Evolutionary conservation across 1,140 invertebrate genomes (phyloP), one percentile per base, ranked within the genome.

Genomic region (Saccostrea echinata): DNA sequence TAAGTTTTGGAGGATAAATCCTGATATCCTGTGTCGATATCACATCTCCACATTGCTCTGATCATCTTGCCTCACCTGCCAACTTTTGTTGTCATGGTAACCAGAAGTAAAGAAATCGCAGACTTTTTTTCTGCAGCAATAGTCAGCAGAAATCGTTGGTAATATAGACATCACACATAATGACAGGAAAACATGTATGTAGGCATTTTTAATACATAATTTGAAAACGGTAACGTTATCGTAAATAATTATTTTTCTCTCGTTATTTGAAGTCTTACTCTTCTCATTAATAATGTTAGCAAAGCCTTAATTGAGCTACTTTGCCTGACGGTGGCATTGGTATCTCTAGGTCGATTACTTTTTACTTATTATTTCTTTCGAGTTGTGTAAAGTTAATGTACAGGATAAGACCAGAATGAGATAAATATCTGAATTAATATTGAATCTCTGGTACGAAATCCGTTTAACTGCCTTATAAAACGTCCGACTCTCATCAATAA

Each of bases 21-120:
- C 68, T 27, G 68, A 30, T 76, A 76, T 76, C 68, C 68, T 30
- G 68, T 76, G 68, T 76, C 68, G 68, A 76, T 76, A 76, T 76
- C 68, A 76, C 16, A 76, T 76, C 68, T 76, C 68, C 68, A 76
- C 68, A 76, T 76, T 76, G 68, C 68, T 76, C 68, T 76, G 27
- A 76, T 76, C 68, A 76, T 76, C 68, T 30, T 76, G 68, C 68
- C 68, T 76, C 68, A 76, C 68, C 68, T 76, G 68, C 68, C 68
- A 76, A 76, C 27, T 76, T 76, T 35, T 76, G 68, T 76, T 76
- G 68, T 33, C 68, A 33, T 76, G 68, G 68, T 16, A 76, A 76
- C 68, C 24, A 76, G 68, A 76, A 76, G 68, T 76, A 76, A 76
- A 76, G 68, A 33, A 76, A 76, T 76, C 33, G 27, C 68, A 76